Evolutionary conservation across 2,113 vertebrate species (phyloP).

Genomic region (Syngnathus typhle): DNA sequence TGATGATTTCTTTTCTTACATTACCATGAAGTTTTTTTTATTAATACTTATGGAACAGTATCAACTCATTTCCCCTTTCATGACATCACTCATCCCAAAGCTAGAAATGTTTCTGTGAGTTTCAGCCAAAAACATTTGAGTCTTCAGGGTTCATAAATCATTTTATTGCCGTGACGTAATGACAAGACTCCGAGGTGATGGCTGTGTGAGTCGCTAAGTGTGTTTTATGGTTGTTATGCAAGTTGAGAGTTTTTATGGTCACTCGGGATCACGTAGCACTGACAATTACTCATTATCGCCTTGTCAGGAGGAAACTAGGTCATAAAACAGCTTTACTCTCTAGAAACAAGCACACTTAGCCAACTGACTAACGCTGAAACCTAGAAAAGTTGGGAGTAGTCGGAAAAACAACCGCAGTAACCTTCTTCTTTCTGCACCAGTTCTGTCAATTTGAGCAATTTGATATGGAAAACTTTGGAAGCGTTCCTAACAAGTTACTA

Average conservation of each 20-base stretch:
- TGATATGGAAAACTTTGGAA: no score
- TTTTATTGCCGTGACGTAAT: conserved; percentile 1
- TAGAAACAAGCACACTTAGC: neutral
- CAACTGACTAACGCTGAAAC: neutral
- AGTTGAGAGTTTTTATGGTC: conserved; percentile 50
- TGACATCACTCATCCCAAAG: neutral
- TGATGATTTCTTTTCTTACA: no score
- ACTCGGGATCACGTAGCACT: neutral
- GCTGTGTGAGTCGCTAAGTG: conserved; percentile 1
- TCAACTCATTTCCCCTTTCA: neutral
- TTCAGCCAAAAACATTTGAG: neutral
- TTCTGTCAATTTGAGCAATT: neutral
- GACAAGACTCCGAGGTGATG: conserved; percentile 8
- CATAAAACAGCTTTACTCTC: conserved; percentile 4
- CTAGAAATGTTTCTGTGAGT: neutral
- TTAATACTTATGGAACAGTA: neutral
- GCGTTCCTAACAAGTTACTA: conserved; percentile 34
- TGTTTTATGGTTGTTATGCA: conserved; percentile 32
- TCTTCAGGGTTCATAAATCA: neutral
- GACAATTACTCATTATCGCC: conserved; percentile 25
- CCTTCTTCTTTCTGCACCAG: no score
- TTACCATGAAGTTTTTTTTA: neutral
- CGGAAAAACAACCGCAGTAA: neutral
- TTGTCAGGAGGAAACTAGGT: neutral
- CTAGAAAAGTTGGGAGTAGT: neutral